Base-by-base conservation (phyloP, 2,797 vertebrate species). In the Acanthurus leucopareius region DNA sequence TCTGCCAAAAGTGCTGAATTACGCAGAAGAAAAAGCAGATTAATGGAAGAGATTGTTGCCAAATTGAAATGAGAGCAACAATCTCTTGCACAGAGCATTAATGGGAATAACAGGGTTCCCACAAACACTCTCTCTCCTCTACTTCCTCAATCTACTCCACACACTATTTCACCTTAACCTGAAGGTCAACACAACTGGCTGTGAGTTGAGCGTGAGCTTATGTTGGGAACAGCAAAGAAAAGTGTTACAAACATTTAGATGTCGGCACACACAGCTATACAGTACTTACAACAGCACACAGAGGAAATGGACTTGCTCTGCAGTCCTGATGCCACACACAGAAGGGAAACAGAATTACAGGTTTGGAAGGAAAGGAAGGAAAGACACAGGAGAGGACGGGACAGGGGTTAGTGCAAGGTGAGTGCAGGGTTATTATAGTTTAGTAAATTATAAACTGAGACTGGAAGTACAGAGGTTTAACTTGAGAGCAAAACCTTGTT, bases 281-380 rank as follows among this genome's bases (percentile, higher is more conserved):
- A 79, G 88, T 97, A 98, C 97, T 99, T 98, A 99, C 97, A 99
- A 97, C 95, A 98, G 95, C 97, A 97, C 96, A 98, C 98, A 99
- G 96, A 99, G 97, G 97, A 98, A 98, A 96, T 94, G 97, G 94
- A 97, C 97, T 97, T 97, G 97, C 85, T 99, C 97, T 94, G 96
- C 96, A 92, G 97, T 98, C 97, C 98, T 98, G 97, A 96, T 90
- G 97, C 95, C 96, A 95, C 79, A 93, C 77, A 91, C 68, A 84
- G 71, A 77, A 73, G 72, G 81, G 67, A 87, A 77, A 86, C 84
- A 88, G 66, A 86, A 80, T 79, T 79, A 83, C 76, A 82, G 49
- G 69, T 76, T 85, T 65, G 69, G 56, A 75, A 67, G 65, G 73
- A 75, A 69, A 72, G 74, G 82, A 83, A 80, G 64, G 71, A 69